Evolutionary conservation across 2,113 vertebrate genomes (phyloP).

Genomic region (Megaceryle maxima): DNA sequence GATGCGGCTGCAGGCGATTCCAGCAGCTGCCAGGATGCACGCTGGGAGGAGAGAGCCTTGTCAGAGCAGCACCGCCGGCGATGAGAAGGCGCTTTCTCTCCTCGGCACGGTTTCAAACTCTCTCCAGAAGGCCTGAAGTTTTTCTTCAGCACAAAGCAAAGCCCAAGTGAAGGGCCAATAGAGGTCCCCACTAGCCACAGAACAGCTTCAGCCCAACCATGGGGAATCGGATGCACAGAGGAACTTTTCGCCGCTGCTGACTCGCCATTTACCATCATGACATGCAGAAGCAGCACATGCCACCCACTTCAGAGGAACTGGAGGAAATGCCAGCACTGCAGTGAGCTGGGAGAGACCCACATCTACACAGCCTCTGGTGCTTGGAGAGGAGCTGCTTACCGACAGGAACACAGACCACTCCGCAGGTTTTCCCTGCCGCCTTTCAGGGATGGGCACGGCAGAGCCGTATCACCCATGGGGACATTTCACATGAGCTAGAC

Average conservation of each 20-base stretch:
- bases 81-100: slow-evolving; percentile 59
- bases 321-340: not conserved
- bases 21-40: not conserved
- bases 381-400: not conserved
- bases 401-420: not conserved
- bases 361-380: rapidly evolving
- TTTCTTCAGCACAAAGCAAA: rapidly evolving
- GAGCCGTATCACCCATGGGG: not conserved
- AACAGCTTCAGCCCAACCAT: not conserved
- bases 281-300: not conserved
- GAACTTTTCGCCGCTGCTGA: not conserved
- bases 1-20: not conserved
- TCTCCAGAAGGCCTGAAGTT: not conserved
- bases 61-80: not conserved
- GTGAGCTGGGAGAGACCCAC: not conserved
- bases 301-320: not conserved
- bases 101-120: not conserved
- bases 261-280: rapidly evolving
- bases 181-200: not conserved
- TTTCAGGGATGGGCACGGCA: rapidly evolving
- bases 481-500: not conserved
- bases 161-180: rapidly evolving
- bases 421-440: not conserved
- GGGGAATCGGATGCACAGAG: not conserved
- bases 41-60: not conserved